Base-by-base conservation (phyloP, 2,888 invertebrate species). In the Podotricha telesiphe region DNA sequence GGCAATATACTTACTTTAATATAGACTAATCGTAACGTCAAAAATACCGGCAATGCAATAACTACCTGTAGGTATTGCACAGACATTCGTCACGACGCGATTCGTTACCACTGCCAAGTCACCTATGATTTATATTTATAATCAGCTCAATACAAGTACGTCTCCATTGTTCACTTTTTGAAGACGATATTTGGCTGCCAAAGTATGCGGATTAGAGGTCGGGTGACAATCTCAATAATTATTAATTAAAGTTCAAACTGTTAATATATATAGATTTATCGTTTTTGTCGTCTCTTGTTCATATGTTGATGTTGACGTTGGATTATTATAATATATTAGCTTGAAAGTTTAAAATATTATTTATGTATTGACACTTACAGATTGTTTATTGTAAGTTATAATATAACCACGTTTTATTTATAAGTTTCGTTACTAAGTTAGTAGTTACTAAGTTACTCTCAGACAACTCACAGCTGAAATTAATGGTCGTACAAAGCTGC, bases 11-110 rank as follows among this genome's bases (percentile, higher is more conserved):
- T 4, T 28, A 28, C 28, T 28, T 28, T 28, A 28, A 28, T 28
- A 28, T 4, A 28, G 28, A 37, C 13, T 4, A 13, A 4, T 13
- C 2, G 13, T 13, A 17, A 42, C 42, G 17, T 59, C 45, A 22
- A 7, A 13, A 19, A 66, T 62, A 61, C 62, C 42, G 40, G 47
- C 61, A 65, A 62, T 70, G 68, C 64, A 68, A 47, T 47, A 65
- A n/a, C 45, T 62, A 71, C 68, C 65, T 68, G 71, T 71, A n/a
- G n/a, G n/a, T n/a, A n/a, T n/a, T n/a, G n/a, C 68, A 68, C 34
- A 17, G 11, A 17, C 71, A 61, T 68, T 68, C 68, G 62, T 72
- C 72, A 72, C 34, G 40, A 22, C 45, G n/a, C 59, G 59, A 59
- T 50, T 45, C 45, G 42, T 45, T 10, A 17, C 59, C 67, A 68